These are phyloP conservation scores for Pristionchus mayeri DNA, from an alignment of 2,888 invertebrate genomes.

Conservation along the genomic window DNA sequence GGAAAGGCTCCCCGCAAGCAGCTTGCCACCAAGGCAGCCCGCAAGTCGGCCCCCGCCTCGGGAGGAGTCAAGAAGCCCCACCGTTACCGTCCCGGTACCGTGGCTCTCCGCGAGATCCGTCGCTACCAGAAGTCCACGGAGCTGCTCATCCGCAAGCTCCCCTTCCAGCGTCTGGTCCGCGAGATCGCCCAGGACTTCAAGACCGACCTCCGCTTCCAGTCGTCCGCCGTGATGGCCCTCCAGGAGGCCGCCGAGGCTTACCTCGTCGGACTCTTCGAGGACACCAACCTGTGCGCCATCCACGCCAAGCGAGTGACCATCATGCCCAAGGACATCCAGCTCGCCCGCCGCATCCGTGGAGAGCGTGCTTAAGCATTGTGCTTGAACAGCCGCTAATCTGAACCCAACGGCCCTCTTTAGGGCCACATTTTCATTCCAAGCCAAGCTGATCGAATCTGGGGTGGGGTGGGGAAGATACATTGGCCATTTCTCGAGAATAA, in stretches of 20 bases:
- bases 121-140: constrained; percentile 96
- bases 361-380: constrained; percentile 76
- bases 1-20: constrained; percentile 96
- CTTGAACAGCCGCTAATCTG: constrained; percentile 33
- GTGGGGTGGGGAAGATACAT: no score
- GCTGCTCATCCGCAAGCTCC: constrained; percentile 64
- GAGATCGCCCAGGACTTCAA: constrained; percentile 71
- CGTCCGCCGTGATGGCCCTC: constrained; percentile 64
- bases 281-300: constrained; percentile 96
- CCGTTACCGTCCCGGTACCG: constrained; percentile 94
- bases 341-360: constrained; percentile 81
- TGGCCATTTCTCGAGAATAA: no score
- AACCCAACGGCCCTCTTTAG: no score
- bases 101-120: constrained; percentile 94
- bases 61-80: constrained; percentile 91
- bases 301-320: constrained; percentile 97
- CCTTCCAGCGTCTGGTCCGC: constrained; percentile 65
- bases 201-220: constrained; percentile 69
- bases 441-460: no score
- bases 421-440: no score
- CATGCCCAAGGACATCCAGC: constrained; percentile 84
- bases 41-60: constrained; percentile 93
- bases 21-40: constrained; percentile 91
- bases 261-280: constrained; percentile 94
- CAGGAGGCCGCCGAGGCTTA: constrained; percentile 83